Conservation (phyloP, 2,888 invertebrate genomes). For the Latrodectus elegans region DNA sequence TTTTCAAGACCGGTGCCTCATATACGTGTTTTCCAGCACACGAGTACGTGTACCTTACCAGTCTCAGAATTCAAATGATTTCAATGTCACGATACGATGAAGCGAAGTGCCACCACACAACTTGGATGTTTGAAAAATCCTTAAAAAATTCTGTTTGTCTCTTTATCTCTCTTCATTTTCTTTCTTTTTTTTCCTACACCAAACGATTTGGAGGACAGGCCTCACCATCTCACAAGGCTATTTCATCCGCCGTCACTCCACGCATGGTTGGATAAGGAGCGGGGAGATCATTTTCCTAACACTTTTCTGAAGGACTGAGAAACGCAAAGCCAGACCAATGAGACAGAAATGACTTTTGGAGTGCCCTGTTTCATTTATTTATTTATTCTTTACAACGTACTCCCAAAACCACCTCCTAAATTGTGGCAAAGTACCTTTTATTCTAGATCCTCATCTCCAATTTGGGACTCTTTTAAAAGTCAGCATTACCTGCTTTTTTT, state of each 20-base stretch:
- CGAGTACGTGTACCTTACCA: too few relatives aligned
- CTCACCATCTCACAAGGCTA: neutral
- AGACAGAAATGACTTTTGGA: neutral
- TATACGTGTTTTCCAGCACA: too few relatives aligned
- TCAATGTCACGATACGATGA: too few relatives aligned
- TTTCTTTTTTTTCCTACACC: too few relatives aligned
- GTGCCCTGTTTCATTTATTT: too few relatives aligned
- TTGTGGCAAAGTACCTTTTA: slow-evolving; percentile 46
- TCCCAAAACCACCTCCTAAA: slow-evolving; percentile 31
- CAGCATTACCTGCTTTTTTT: neutral
- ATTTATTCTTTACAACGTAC: neutral
- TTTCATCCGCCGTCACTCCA: slow-evolving; percentile 5
- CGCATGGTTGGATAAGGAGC: slow-evolving; percentile 22
- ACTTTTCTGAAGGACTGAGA: slow-evolving; percentile 4
- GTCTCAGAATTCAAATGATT: too few relatives aligned
- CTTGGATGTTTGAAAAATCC: too few relatives aligned
- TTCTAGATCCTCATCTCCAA: slow-evolving; percentile 32
- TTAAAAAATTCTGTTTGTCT: too few relatives aligned
- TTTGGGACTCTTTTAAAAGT: slow-evolving; percentile 17
- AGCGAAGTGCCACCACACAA: too few relatives aligned
- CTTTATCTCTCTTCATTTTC: too few relatives aligned
- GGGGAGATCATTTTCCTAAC: slow-evolving; percentile 44
- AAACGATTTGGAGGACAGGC: too few relatives aligned
- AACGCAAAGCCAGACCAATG: slow-evolving; percentile 32
- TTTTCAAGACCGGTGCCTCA: too few relatives aligned